Percentiles rank a stretch among this genome's conserved stretches.
phyloP scores from a whole-genome alignment of 2,888 invertebrate species.

The Vanessa cardui region DNA sequence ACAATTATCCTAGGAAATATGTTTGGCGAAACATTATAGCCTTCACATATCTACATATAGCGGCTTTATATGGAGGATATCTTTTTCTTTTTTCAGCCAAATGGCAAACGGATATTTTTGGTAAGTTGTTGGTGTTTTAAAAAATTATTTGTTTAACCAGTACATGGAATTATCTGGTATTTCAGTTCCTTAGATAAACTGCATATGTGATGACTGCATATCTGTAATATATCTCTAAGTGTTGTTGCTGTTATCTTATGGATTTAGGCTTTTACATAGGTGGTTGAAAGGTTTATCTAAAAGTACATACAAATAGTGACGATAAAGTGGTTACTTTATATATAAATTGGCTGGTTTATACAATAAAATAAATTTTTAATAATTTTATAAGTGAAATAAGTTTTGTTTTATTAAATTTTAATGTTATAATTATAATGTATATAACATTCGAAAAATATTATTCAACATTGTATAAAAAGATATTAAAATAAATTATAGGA shows the following conservation, averaged over 20 bases:
- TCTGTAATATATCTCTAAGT: neutral
- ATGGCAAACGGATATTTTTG: constrained; percentile 86
- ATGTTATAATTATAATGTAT: too few relatives aligned
- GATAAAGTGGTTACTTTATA: too few relatives aligned
- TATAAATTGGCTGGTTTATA: too few relatives aligned
- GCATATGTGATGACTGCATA: too few relatives aligned
- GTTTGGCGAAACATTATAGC: constrained; percentile 94
- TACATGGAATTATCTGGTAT: neutral
- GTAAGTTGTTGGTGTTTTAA: constrained; percentile 77
- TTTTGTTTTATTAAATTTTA: too few relatives aligned
- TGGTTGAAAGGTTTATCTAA: neutral
- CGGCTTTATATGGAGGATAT: constrained; percentile 89
- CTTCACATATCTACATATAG: constrained; percentile 89
- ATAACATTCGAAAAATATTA: too few relatives aligned
- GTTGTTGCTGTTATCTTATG: neutral
- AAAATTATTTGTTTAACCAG: neutral
- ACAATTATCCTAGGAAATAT: constrained; percentile 81
- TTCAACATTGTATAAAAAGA: too few relatives aligned
- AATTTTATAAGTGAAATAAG: too few relatives aligned
- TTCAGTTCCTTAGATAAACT: neutral
- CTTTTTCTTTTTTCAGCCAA: constrained; percentile 88
- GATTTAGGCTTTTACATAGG: neutral
- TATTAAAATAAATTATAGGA: too few relatives aligned
- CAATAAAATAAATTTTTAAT: too few relatives aligned
- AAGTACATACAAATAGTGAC: neutral